Conservation (phyloP, 2,888 invertebrate genomes). For the Lasius fuliginosus region DNA sequence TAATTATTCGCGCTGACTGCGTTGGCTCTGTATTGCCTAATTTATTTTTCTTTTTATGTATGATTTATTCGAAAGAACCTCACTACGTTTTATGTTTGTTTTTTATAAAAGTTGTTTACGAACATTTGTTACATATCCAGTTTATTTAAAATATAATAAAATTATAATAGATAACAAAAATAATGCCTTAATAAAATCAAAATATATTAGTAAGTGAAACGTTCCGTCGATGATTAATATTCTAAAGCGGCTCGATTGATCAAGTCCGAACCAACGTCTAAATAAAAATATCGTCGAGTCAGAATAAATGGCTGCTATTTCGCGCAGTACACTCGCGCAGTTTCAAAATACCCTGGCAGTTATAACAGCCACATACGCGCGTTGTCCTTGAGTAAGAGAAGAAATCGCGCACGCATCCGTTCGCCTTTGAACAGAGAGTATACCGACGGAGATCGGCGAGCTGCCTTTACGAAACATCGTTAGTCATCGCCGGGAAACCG, state of each 20-base stretch:
- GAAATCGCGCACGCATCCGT: constrained; percentile 48
- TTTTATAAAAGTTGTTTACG: not conserved
- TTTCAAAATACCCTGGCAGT: constrained; percentile 21
- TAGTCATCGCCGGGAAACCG: constrained; percentile 58
- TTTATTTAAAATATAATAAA: constrained; percentile 1
- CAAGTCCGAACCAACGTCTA: not conserved
- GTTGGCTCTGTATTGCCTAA: no score
- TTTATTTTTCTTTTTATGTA: no score
- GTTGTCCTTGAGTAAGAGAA: constrained; percentile 62
- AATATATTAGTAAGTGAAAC: not conserved
- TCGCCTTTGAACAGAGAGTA: constrained; percentile 53
- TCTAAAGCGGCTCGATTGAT: constrained; percentile 8
- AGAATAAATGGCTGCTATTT: constrained; percentile 16
- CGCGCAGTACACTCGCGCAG: not conserved
- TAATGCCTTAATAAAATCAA: not conserved
- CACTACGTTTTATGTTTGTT: no score
- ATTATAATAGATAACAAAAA: not conserved
- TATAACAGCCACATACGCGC: constrained; percentile 23
- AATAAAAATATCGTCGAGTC: constrained; percentile 15
- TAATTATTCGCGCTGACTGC: no score
- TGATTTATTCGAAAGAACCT: no score
- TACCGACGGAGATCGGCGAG: constrained; percentile 47
- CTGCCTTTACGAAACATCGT: constrained; percentile 61
- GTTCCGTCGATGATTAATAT: not conserved
- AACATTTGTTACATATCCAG: not conserved